Base-by-base conservation (phyloP, 2,113 vertebrate species). In the Mormyrus lacerda region DNA sequence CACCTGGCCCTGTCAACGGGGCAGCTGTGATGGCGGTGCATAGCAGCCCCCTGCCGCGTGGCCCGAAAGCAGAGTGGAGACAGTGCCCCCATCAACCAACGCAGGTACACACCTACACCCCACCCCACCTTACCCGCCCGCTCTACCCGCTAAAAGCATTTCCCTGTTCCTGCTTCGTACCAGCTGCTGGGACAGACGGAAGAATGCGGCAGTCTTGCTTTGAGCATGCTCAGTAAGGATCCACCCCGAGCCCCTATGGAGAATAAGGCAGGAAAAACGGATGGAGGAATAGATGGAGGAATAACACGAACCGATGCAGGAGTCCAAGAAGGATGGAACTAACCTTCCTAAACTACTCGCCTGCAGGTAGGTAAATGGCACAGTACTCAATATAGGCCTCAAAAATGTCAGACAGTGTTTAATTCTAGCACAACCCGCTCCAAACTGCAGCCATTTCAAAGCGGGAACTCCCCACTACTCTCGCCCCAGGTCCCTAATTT, bases 1-100 rank as follows among this genome's bases (percentile, higher is more conserved):
- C 95, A 96, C 94, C 95, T 95, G 95, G 94, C 93, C 94, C 94
- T 94, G 93, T 93, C 93, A 94, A 95, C 94, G 93, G 95, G 92
- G 94, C 73, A 79, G 73, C 73, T 42, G 35, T 79, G 73, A 79
- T 27, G 73, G 35, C 5, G 73, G 35, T 19, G 31, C 73, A 19
- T 19, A 3, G 73, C 27, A 19, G 73, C 35, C 31, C 73, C 73
- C 73, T 2, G 73, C 35, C 2, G 15, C 3, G 35, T 42, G 13
- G 73, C 35, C 31, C 35, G 73, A 76, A 42, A 76, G 35, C 31
- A 6, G 73, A 76, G 61, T 27, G n/a, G 3, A 69, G 61, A 27
- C n/a, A 10, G n/a, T 31, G 61, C 61, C 61, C 61, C 61, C 61
- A 69, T 31, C 61, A 3, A 4, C 61, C 10, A 27, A 31, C n/a